Evolutionary conservation across 1,140 invertebrate species (phyloP), one percentile per base, ranked within the genome.

Genomic region (Zophobas morio): DNA sequence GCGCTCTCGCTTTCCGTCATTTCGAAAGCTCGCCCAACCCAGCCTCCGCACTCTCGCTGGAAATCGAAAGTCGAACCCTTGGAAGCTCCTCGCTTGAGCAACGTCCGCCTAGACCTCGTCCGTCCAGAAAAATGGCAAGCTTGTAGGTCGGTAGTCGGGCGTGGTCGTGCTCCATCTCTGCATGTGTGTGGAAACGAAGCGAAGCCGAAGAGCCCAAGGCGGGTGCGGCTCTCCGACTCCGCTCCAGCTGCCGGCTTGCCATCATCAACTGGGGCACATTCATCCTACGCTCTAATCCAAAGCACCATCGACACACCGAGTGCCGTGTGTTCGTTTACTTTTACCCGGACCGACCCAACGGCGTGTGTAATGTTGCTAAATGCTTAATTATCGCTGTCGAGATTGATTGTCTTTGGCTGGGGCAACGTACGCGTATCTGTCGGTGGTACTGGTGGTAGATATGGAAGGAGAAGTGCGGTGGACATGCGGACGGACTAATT

Each of bases 61-160:
- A 20, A 20, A 20, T 20, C 20, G 20, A 20, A 20, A 20, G 20
- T 20, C 20, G 20, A 20, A 20, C 20, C 20, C 20, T 20, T 79
- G 60, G 77, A 81, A 73, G 51, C 54, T 51, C 51, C 37, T 63
- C 79, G 72, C 66, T 54, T 54, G 53, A 20, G 20, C 66, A 73
- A 79, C 79, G 78, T 80, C 79, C 79, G 81, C 79, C 77, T 78
- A 78, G 63, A 81, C 80, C 79, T 81, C 77, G 81, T 81, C 80
- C 81, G 71, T 51, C 54, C 46, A 76, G 77, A 81, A 81, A 81
- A 81, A 81, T 81, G 53, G 76, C 75, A 75, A 54, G 49, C 60
- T 80, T 81, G 81, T 81, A 81, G 81, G 81, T 81, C 81, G 81
- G 75, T 75, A 79, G 77, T 80, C 81, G 81, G 81, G 81, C 81